A percentile compares a stretch with the other conserved stretches of the same genome.
Evolutionary conservation across 2,797 vertebrate species (phyloP).

Genomic region (Odontamblyopus lacepedii): DNA sequence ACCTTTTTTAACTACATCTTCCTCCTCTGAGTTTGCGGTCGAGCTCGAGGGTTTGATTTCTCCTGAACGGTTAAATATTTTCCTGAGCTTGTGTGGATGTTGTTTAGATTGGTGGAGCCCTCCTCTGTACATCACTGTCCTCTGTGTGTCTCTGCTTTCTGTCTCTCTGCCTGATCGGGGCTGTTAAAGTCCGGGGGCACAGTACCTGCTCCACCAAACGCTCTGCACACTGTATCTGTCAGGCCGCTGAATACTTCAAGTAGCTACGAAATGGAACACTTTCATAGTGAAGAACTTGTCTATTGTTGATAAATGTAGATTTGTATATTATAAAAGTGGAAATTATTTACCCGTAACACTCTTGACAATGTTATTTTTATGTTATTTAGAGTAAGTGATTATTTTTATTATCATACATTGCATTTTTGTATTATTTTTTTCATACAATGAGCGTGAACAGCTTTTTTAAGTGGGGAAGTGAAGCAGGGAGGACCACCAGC

Average conservation of each 20-base stretch:
- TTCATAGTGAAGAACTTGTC: background rate
- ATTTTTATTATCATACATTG: too few species aligned
- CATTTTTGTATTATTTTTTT: too few species aligned
- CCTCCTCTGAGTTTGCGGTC: background rate
- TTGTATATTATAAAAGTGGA: background rate
- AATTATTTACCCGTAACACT: background rate
- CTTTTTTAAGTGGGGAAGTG: too few species aligned
- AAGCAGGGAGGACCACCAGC: too few species aligned
- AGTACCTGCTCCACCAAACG: constrained; percentile 14
- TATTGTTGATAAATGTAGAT: background rate
- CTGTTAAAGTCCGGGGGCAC: background rate
- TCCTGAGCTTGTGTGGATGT: background rate
- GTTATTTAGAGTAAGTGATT: too few species aligned
- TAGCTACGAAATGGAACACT: constrained; percentile 25
- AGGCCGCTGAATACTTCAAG: constrained; percentile 23
- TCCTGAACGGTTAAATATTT: constrained; percentile 11
- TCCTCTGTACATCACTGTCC: background rate
- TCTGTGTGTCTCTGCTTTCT: constrained; percentile 13
- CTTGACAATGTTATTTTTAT: background rate
- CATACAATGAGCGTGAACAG: too few species aligned
- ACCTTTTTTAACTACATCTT: background rate
- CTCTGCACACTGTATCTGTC: constrained; percentile 41
- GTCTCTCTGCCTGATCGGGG: constrained; percentile 15
- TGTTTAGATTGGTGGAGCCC: constrained; percentile 12
- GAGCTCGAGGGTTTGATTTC: background rate